These are phyloP conservation scores for Morelia viridis DNA, from an alignment of 2,797 vertebrate species.

Conservation along the genomic window DNA sequence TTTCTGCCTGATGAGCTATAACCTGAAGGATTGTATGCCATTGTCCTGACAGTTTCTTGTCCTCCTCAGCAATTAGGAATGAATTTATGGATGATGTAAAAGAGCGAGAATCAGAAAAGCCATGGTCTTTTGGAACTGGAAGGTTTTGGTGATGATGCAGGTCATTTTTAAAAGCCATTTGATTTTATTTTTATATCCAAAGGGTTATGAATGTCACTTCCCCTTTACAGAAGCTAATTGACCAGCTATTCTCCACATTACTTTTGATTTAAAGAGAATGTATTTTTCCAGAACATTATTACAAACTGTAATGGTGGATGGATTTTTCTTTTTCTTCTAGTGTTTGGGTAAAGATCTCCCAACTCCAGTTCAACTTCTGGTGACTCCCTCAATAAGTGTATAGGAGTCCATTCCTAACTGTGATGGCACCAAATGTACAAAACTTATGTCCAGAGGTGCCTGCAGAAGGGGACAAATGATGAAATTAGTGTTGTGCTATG, in stretches of 20 bases:
- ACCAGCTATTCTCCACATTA: neutral
- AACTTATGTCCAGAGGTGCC: neutral
- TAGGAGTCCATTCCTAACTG: neutral
- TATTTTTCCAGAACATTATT: neutral
- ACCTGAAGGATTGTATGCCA: conserved; percentile 5
- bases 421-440: neutral
- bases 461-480: neutral
- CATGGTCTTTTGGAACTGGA: neutral
- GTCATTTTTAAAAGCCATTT: conserved; percentile 2
- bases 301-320: neutral
- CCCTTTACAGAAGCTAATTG: neutral
- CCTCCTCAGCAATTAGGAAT: conserved; percentile 40
- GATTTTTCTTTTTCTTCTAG: neutral
- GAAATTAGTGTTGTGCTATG: neutral
- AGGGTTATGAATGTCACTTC: neutral
- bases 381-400: neutral
- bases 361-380: neutral
- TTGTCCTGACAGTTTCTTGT: conserved; percentile 17
- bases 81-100: conserved; percentile 40
- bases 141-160: conserved; percentile 4
- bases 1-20: conserved; percentile 27
- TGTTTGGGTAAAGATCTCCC: neutral
- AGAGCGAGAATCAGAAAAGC: conserved; percentile 3
- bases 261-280: neutral
- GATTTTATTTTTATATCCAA: conserved; percentile 6